Evolutionary conservation across 2,113 vertebrate species (phyloP), one percentile per base, ranked within the genome.

Genomic region (Antennarius striatus): DNA sequence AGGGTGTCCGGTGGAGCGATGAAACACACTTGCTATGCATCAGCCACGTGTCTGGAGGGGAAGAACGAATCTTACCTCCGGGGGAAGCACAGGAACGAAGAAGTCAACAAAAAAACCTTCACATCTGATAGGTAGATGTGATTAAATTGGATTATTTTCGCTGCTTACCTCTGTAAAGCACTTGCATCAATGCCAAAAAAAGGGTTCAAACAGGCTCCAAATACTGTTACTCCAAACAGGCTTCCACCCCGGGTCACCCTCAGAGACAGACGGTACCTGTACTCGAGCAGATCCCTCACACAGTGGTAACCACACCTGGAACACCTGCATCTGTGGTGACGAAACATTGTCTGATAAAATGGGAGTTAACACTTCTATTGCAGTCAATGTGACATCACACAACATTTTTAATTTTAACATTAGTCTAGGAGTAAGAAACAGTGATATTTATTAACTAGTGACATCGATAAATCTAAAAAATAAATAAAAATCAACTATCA

Each of bases 181-280:
- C n/a, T 80, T 17, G 92, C 92, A 48, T 56, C 30, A 43, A 88
- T 77, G 6, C 92, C 92, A 81, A 93, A 93, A 42, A 90, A 91
- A 28, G 64, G 71, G 68, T 91, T 86, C 47, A 93, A 75, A 49
- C 83, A 82, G 45, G 66, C 73, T 55, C 92, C 92, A 80, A 93
- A 92, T 7, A 92, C 86, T 0, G 92, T 93, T 2, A 92, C 75
- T 47, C 79, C 86, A 84, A 92, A 92, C 54, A 91, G 83, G 47
- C 65, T 43, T 6, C 6, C 57, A 28, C 89, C 77, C 49, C 86
- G 77, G 63, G 64, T 16, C 16, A 90, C 92, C 8, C 54, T 85
- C 22, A 93, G 43, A 0, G 92, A 90, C 8, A 92, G 87, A 0
- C 91, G 87, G 10, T 92, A 93, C 59, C 92, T 86, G 87, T 89